phyloP scores from a whole-genome alignment of 2,888 invertebrate species.

The Diabrotica balteata region DNA sequence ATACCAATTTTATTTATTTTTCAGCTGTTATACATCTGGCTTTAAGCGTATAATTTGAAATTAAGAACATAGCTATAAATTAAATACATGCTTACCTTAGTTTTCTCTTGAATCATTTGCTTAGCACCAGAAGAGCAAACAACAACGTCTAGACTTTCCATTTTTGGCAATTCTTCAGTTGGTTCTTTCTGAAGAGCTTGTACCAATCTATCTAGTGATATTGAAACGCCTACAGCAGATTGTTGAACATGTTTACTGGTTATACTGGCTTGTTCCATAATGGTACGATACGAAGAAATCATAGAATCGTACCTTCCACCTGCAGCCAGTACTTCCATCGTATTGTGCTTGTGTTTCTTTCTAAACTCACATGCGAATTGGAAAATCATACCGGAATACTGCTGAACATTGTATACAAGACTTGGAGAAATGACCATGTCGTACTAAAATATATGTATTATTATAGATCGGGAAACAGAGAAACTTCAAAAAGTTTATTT shows the following conservation, averaged over 20 bases:
- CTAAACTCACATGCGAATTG: slow-evolving; percentile 70
- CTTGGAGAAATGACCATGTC: slow-evolving; percentile 68
- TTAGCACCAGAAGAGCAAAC: slow-evolving; percentile 71
- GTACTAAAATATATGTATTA: slow-evolving; percentile 61
- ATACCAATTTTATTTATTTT: too few species aligned
- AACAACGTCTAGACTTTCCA: slow-evolving; percentile 66
- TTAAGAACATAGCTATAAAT: background rate
- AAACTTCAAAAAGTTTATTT: too few species aligned
- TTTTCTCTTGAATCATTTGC: slow-evolving; percentile 66
- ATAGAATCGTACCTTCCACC: slow-evolving; percentile 91
- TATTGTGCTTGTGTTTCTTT: slow-evolving; percentile 64
- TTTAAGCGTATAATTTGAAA: too few species aligned
- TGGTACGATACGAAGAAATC: slow-evolving; percentile 73
- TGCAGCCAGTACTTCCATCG: slow-evolving; percentile 78
- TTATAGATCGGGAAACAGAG: too few species aligned
- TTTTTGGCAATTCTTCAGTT: slow-evolving; percentile 58
- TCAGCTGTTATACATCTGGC: too few species aligned
- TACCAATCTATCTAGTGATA: slow-evolving; percentile 82
- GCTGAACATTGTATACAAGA: slow-evolving; percentile 67
- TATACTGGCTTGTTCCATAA: slow-evolving; percentile 50
- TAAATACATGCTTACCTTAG: slow-evolving; percentile 50
- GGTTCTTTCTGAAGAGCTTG: slow-evolving; percentile 65
- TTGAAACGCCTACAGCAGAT: slow-evolving; percentile 79
- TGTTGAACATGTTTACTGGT: slow-evolving; percentile 54
- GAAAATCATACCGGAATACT: slow-evolving; percentile 73